Evolutionary conservation across 2,797 vertebrate species (phyloP).

Genomic region (Chelon labrosus): DNA sequence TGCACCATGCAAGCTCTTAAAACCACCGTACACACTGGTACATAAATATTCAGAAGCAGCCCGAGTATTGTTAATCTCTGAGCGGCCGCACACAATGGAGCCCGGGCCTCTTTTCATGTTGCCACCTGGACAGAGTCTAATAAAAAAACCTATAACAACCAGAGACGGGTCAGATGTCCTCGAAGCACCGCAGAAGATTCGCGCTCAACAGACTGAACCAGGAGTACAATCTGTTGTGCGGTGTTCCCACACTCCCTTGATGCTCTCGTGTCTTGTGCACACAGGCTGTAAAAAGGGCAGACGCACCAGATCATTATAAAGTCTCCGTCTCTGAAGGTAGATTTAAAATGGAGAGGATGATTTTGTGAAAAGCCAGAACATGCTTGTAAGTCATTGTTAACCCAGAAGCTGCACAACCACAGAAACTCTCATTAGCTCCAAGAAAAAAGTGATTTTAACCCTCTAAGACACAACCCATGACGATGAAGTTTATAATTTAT

Average conservation of each 20-base stretch:
- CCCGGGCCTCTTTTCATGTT: conserved; percentile 26
- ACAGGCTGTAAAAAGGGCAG: not conserved
- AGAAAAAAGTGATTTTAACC: not conserved
- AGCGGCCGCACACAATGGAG: conserved; percentile 2
- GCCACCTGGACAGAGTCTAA: conserved; percentile 26
- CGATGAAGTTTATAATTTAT: not conserved
- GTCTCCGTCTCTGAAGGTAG: not conserved
- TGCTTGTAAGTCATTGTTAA: conserved; percentile 4
- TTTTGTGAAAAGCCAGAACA: not conserved
- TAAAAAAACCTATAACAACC: conserved; percentile 23
- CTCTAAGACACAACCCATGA: not conserved
- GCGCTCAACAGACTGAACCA: conserved; percentile 6
- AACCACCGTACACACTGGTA: conserved; percentile 10
- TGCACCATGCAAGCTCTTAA: not conserved
- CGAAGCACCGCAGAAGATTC: not conserved
- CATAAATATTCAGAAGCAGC: conserved; percentile 34
- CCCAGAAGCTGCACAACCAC: not conserved
- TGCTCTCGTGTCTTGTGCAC: conserved; percentile 9
- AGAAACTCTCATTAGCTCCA: conserved; percentile 15
- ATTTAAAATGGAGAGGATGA: not conserved
- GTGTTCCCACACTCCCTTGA: not conserved
- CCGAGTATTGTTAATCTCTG: conserved; percentile 38
- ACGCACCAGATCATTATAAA: conserved; percentile 4
- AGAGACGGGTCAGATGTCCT: conserved; percentile 16
- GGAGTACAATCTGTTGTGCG: conserved; percentile 5